Percentiles rank a stretch among this genome's conserved stretches.
phyloP scores from a whole-genome alignment of 2,888 invertebrate species.

The Nephrocerus scutellatus region DNA sequence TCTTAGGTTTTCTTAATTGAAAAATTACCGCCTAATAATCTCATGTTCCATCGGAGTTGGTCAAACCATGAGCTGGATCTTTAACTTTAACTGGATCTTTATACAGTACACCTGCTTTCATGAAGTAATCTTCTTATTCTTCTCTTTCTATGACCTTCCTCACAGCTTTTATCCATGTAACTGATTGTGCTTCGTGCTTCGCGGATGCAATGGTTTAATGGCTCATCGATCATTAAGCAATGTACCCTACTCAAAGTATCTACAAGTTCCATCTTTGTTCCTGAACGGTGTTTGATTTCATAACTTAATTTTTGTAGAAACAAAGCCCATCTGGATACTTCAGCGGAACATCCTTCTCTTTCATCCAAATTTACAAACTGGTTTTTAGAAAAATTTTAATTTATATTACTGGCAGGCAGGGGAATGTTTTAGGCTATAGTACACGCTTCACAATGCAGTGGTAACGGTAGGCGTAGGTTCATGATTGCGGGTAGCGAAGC shows the following conservation, averaged over 20 bases:
- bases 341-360: slow-evolving; percentile 24
- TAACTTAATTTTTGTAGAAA: slow-evolving; percentile 6
- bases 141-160: background rate
- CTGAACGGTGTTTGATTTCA: too few relatives aligned
- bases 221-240: slow-evolving; percentile 2
- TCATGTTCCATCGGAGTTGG: too few relatives aligned
- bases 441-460: too few relatives aligned
- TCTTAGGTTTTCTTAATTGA: slow-evolving; percentile 25
- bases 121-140: slow-evolving; percentile 4
- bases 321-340: slow-evolving; percentile 11
- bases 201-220: slow-evolving; percentile 2
- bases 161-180: slow-evolving; percentile 1
- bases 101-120: slow-evolving; percentile 7
- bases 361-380: too few relatives aligned
- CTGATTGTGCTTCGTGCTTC: slow-evolving; percentile 5
- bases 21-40: slow-evolving; percentile 38
- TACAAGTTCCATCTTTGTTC: slow-evolving; percentile 3
- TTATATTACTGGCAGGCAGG: too few relatives aligned
- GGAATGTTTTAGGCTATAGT: too few relatives aligned
- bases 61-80: too few relatives aligned
- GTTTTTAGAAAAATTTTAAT: too few relatives aligned
- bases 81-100: slow-evolving; percentile 3
- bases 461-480: too few relatives aligned
- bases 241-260: slow-evolving; percentile 6
- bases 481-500: too few relatives aligned